Conservation (phyloP, 2,797 vertebrate genomes). For the Microtus obscurus region DNA sequence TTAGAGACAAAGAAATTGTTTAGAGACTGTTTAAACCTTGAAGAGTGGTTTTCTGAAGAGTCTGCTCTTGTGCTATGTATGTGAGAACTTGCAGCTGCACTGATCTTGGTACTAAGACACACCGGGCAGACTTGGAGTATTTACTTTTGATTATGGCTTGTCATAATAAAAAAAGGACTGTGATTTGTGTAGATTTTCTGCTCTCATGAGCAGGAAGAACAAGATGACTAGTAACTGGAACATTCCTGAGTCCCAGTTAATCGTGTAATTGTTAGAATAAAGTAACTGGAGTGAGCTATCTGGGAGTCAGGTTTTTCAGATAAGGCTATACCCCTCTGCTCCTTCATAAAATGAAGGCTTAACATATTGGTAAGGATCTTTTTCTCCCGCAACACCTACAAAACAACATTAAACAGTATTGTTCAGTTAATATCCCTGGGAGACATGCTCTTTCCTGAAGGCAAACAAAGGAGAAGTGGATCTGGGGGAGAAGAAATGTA, state of each 20-base stretch:
- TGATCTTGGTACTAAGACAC: too few relatives aligned
- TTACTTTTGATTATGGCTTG: too few relatives aligned
- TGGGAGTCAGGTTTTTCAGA: not conserved
- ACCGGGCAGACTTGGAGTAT: too few relatives aligned
- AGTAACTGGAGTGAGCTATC: not conserved
- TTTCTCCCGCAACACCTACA: not conserved
- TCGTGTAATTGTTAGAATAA: not conserved
- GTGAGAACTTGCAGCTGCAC: too few relatives aligned
- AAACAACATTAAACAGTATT: not conserved
- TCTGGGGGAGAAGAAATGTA: fast-evolving
- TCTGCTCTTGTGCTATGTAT: too few relatives aligned
- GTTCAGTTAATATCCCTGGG: not conserved
- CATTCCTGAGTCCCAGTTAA: not conserved
- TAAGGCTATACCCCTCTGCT: not conserved
- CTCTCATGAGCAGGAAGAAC: not conserved
- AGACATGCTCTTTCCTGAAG: not conserved
- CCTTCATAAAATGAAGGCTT: not conserved
- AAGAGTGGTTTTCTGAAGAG: too few relatives aligned
- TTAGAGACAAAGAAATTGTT: too few relatives aligned
- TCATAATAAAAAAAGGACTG: not conserved
- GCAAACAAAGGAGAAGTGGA: not conserved
- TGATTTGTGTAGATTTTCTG: not conserved
- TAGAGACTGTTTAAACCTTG: too few relatives aligned
- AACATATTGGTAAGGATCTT: not conserved
- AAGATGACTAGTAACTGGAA: not conserved